These are phyloP conservation scores for Stenolophus ochropezus DNA, from an alignment of 2,888 invertebrate genomes.

Conservation along the genomic window DNA sequence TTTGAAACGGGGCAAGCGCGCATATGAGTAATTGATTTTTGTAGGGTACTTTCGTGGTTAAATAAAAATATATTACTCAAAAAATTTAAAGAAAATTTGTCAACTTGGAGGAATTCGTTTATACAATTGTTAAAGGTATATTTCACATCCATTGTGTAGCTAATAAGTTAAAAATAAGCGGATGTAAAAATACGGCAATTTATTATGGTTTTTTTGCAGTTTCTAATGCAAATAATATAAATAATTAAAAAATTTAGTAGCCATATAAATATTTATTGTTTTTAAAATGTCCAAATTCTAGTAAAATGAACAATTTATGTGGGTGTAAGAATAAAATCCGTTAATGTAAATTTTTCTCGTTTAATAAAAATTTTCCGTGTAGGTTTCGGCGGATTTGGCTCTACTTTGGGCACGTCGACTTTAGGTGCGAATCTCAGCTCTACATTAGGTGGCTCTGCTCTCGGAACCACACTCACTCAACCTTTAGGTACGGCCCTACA, in stretches of 20 bases:
- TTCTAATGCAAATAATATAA: not conserved
- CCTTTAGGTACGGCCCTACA: conserved; percentile 63
- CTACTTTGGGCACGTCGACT: conserved; percentile 59
- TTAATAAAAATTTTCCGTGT: no score
- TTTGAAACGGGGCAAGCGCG: no score
- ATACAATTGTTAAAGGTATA: no score
- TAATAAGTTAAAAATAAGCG: no score
- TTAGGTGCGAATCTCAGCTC: not conserved
- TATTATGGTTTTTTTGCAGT: no score
- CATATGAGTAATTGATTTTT: no score
- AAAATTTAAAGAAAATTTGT: no score
- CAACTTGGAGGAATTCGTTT: no score
- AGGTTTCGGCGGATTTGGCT: conserved; percentile 24
- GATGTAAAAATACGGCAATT: no score
- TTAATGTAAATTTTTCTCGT: not conserved
- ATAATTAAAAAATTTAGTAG: not conserved
- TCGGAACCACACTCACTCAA: conserved; percentile 57
- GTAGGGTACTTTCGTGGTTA: no score
- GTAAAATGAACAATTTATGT: not conserved
- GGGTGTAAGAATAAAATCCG: not conserved
- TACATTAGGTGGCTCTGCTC: conserved; percentile 63
- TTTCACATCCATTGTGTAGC: no score
- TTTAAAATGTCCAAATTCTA: not conserved
- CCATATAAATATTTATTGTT: conserved; percentile 5
- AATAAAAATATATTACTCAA: no score